Conservation (phyloP, 2,113 vertebrate genomes). For the Terrapene triunguis region DNA sequence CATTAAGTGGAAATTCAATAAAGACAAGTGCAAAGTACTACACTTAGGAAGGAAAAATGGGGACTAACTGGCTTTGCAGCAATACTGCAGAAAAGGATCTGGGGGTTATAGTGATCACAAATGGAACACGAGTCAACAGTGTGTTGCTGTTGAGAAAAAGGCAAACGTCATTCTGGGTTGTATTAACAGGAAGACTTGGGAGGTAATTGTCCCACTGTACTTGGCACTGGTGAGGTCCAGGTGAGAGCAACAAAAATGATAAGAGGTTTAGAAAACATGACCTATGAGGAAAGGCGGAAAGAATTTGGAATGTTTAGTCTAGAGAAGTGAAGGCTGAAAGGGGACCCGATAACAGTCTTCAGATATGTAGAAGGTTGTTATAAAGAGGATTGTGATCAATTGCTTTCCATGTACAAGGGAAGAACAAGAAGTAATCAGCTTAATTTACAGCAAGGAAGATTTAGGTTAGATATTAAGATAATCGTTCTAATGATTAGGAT, state of each 20-base stretch:
- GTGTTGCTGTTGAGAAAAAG: too few relatives aligned
- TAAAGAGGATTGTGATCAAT: neutral
- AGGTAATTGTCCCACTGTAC: neutral
- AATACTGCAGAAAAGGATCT: neutral
- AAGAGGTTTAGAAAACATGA: neutral
- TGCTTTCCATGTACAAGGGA: neutral
- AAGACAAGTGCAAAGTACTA: neutral
- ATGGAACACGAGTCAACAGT: neutral
- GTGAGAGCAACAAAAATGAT: neutral
- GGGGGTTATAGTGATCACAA: neutral
- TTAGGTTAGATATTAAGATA: neutral
- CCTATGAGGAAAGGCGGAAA: neutral
- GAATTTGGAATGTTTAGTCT: neutral
- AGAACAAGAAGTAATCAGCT: neutral
- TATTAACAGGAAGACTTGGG: neutral
- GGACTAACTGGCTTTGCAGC: neutral
- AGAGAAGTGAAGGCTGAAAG: neutral
- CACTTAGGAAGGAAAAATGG: neutral
- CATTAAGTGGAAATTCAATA: neutral
- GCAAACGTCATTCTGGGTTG: neutral
- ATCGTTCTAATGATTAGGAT: neutral
- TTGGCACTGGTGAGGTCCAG: neutral
- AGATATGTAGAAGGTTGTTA: neutral
- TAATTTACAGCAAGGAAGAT: neutral
- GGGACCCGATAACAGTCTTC: neutral